phyloP scores from a whole-genome alignment of 2,888 invertebrate genomes.

The Morpho helenor region DNA sequence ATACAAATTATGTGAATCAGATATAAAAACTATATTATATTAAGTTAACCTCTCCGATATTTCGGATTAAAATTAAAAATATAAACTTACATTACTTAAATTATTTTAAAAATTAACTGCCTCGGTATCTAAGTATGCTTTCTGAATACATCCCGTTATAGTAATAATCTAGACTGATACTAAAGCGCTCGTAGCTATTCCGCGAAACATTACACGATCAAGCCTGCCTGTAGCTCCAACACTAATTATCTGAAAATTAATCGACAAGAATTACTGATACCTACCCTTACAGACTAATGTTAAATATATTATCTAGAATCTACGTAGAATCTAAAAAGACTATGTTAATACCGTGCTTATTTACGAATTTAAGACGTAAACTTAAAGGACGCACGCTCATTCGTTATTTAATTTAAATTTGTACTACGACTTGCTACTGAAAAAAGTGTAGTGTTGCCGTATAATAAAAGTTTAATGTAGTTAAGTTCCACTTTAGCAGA shows the following conservation, averaged over 20 bases:
- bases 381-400: too few species aligned
- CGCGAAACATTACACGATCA: conserved; percentile 25
- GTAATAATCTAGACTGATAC: conserved; percentile 8
- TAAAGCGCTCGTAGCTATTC: conserved; percentile 17
- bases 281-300: conserved; percentile 13
- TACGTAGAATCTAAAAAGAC: neutral
- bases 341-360: neutral
- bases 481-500: neutral
- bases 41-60: neutral
- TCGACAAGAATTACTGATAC: conserved; percentile 28
- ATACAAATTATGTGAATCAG: conserved; percentile 1
- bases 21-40: conserved; percentile 2
- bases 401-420: too few species aligned
- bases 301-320: neutral
- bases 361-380: too few species aligned
- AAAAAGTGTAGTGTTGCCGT: too few species aligned
- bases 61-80: neutral
- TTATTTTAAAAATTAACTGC: conserved; percentile 7
- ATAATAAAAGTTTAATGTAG: neutral
- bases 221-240: conserved; percentile 35
- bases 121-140: conserved; percentile 8
- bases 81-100: conserved; percentile 5
- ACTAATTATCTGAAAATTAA: conserved; percentile 35
- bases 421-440: too few species aligned
- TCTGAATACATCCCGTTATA: conserved; percentile 7